Percentiles rank a stretch among this genome's conserved stretches.
These are phyloP conservation scores for Eupithecia dodoneata DNA, from an alignment of 2,888 invertebrate genomes.

Conservation along the genomic window DNA sequence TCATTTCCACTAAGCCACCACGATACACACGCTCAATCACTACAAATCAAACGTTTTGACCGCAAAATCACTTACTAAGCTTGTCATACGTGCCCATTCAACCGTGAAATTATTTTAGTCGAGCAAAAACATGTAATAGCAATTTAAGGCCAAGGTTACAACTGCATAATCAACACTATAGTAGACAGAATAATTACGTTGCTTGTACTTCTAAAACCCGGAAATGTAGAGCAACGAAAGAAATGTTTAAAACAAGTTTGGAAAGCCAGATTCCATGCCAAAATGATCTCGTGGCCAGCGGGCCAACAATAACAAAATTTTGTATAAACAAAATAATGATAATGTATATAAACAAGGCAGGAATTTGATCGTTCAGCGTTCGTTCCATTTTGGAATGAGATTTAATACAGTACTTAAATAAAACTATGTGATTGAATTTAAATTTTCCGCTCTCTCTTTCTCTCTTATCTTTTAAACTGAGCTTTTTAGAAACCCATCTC, in stretches of 20 bases:
- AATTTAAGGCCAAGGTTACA: slow-evolving; percentile 41
- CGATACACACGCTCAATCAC: not conserved
- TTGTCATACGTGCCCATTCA: slow-evolving; percentile 43
- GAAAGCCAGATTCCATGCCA: not conserved
- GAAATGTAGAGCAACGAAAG: slow-evolving; percentile 4
- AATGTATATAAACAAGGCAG: not conserved
- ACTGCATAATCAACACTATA: slow-evolving; percentile 28
- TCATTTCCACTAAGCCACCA: not conserved
- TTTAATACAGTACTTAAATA: too few relatives aligned
- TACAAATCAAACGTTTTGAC: slow-evolving; percentile 9
- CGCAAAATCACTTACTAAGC: slow-evolving; percentile 29
- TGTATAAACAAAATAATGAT: not conserved
- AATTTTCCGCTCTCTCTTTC: too few relatives aligned
- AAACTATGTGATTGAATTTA: too few relatives aligned
- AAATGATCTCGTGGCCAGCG: not conserved
- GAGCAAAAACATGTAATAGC: slow-evolving; percentile 34
- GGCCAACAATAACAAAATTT: not conserved
- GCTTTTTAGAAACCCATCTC: too few relatives aligned
- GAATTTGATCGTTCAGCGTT: not conserved
- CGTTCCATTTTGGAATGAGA: not conserved
- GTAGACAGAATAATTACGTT: slow-evolving; percentile 37
- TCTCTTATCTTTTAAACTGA: too few relatives aligned
- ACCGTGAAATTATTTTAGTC: slow-evolving; percentile 42
- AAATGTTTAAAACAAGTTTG: not conserved
- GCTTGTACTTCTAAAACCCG: slow-evolving; percentile 6